phyloP scores from a whole-genome alignment of 2,113 vertebrate species.

The Bungarus multicinctus region DNA sequence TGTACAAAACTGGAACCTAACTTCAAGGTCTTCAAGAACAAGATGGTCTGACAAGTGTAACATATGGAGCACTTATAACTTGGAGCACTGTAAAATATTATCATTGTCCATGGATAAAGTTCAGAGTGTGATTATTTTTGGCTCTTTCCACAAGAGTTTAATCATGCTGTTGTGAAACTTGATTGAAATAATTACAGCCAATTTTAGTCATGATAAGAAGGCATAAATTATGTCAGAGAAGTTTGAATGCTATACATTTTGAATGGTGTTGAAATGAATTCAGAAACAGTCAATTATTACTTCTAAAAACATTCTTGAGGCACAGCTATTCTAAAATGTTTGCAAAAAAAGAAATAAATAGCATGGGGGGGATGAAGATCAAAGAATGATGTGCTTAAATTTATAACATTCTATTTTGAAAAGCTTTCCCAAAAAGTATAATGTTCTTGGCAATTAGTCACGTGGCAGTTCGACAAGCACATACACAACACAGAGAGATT shows the following conservation, averaged over 20 bases:
- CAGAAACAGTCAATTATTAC: conserved; percentile 25
- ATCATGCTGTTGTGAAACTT: conserved; percentile 27
- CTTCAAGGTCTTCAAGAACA: not conserved
- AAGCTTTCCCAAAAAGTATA: not conserved
- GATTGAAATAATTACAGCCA: not conserved
- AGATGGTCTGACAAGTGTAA: not conserved
- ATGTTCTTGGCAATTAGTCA: not conserved
- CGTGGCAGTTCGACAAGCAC: not conserved
- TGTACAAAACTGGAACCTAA: not conserved
- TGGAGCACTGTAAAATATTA: not conserved
- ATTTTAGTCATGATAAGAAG: conserved; percentile 28
- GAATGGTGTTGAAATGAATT: conserved; percentile 10
- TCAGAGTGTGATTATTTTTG: conserved; percentile 12
- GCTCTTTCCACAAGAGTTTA: accelerated
- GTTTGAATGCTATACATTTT: conserved; percentile 14
- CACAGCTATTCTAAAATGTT: conserved; percentile 24
- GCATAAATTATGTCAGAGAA: conserved; percentile 18
- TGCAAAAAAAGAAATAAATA: conserved; percentile 17
- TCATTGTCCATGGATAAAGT: not conserved
- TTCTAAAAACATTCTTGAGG: not conserved
- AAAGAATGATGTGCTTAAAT: not conserved
- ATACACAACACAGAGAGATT: not conserved
- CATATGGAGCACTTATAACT: not conserved
- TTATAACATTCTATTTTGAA: conserved; percentile 24
- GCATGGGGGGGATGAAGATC: too few species aligned